Conservation (phyloP, 2,888 invertebrate genomes). For the Tridacna crocea region DNA sequence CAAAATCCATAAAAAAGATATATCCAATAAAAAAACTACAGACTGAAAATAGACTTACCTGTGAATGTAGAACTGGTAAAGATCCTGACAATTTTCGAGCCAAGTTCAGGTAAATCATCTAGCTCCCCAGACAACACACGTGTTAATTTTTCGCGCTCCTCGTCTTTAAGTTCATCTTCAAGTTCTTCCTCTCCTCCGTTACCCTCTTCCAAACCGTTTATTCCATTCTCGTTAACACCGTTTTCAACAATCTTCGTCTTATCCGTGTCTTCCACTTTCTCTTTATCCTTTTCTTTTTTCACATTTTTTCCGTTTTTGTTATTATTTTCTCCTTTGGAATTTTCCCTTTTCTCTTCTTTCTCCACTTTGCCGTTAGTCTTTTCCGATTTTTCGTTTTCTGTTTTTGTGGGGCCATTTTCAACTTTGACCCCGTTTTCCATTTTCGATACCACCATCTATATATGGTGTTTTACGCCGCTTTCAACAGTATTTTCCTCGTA, state of each 20-base stretch:
- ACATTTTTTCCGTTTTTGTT: slow-evolving; percentile 41
- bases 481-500: no score
- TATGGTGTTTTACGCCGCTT: background rate
- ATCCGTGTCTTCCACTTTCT: slow-evolving; percentile 24
- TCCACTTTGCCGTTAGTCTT: slow-evolving; percentile 8
- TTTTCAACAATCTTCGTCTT: slow-evolving; percentile 26
- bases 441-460: slow-evolving; percentile 15
- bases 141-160: slow-evolving; percentile 70
- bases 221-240: slow-evolving; percentile 36
- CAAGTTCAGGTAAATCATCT: slow-evolving; percentile 95
- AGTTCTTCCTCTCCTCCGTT: slow-evolving; percentile 51
- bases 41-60: slow-evolving; percentile 87
- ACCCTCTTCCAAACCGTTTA: slow-evolving; percentile 40
- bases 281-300: slow-evolving; percentile 26
- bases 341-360: slow-evolving; percentile 32
- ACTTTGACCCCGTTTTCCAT: slow-evolving; percentile 24
- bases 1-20: no score
- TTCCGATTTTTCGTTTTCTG: slow-evolving; percentile 4
- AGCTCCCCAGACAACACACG: slow-evolving; percentile 72
- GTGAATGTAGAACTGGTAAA: slow-evolving; percentile 99
- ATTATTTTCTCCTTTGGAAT: slow-evolving; percentile 10
- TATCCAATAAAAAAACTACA: no score
- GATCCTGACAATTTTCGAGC: slow-evolving; percentile 98
- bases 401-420: slow-evolving; percentile 13
- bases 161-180: slow-evolving; percentile 59